A percentile compares a stretch with the other conserved stretches of the same genome.
Evolutionary conservation across 2,888 invertebrate species (phyloP).

Genomic region (Sesia bembeciformis): DNA sequence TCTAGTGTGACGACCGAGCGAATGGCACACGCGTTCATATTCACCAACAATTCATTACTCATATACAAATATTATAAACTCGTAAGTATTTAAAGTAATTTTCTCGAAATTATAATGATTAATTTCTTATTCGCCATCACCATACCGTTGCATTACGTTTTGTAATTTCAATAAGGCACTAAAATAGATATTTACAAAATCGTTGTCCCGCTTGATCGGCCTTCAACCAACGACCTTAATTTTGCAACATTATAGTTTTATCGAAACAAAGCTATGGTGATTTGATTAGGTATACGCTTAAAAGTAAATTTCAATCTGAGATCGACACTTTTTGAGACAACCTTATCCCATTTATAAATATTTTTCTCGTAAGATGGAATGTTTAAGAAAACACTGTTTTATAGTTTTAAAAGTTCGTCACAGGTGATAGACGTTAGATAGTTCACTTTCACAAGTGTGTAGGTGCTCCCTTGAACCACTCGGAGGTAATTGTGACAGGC

Average conservation of each 20-base stretch:
- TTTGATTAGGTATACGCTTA: slow-evolving; percentile 45
- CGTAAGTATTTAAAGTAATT: slow-evolving; percentile 14
- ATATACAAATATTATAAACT: slow-evolving; percentile 26
- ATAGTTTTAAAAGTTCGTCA: slow-evolving; percentile 13
- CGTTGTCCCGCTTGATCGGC: slow-evolving; percentile 28
- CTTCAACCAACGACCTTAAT: slow-evolving; percentile 30
- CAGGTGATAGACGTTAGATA: background rate
- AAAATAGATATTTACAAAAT: slow-evolving; percentile 58
- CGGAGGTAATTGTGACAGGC: background rate
- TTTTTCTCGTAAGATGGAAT: slow-evolving; percentile 46
- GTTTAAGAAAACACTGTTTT: slow-evolving; percentile 29
- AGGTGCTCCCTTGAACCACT: background rate
- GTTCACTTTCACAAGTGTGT: background rate
- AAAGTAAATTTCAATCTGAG: slow-evolving; percentile 72
- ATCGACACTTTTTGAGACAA: slow-evolving; percentile 69
- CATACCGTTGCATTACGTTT: slow-evolving; percentile 34
- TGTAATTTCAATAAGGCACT: slow-evolving; percentile 59
- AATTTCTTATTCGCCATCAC: slow-evolving; percentile 44
- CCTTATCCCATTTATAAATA: slow-evolving; percentile 36
- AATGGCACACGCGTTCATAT: slow-evolving; percentile 67
- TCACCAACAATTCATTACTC: slow-evolving; percentile 43
- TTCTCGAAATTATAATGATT: slow-evolving; percentile 27
- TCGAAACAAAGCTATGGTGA: slow-evolving; percentile 42
- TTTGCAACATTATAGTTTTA: slow-evolving; percentile 52
- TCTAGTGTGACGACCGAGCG: slow-evolving; percentile 65